Conservation (phyloP, 2,797 vertebrate genomes). For the Cetoscarus ocellatus region DNA sequence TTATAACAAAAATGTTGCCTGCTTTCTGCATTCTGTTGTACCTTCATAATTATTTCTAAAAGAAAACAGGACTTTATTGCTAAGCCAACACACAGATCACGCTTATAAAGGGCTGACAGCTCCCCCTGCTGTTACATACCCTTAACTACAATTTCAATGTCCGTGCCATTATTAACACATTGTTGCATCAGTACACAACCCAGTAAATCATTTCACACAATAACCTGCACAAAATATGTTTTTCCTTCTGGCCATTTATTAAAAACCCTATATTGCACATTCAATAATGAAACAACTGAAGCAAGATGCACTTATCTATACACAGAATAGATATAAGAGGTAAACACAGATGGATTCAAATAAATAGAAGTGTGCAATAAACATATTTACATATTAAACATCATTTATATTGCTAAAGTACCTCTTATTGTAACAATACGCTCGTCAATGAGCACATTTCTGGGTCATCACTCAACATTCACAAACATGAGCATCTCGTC, state of each 20-base stretch:
- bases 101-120: slow-evolving; percentile 32
- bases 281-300: slow-evolving; percentile 40
- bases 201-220: not conserved
- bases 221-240: not conserved
- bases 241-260: slow-evolving; percentile 38
- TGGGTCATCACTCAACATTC: slow-evolving; percentile 11
- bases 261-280: slow-evolving; percentile 53
- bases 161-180: slow-evolving; percentile 24
- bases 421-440: slow-evolving; percentile 17
- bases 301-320: slow-evolving; percentile 29
- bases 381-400: slow-evolving; percentile 65
- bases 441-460: slow-evolving; percentile 22
- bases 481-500: not conserved
- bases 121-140: slow-evolving; percentile 57
- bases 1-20: too few relatives aligned
- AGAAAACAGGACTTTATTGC: not conserved
- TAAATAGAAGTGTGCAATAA: slow-evolving; percentile 61
- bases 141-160: slow-evolving; percentile 47
- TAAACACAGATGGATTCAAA: slow-evolving; percentile 36
- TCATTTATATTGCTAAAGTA: slow-evolving; percentile 41
- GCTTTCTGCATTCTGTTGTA: too few relatives aligned
- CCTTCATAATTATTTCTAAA: too few relatives aligned
- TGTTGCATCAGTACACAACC: slow-evolving; percentile 36
- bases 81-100: not conserved
- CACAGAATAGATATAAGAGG: slow-evolving; percentile 25